Evolutionary conservation across 2,113 vertebrate species (phyloP).

Genomic region (Coregonus clupeaformis): DNA sequence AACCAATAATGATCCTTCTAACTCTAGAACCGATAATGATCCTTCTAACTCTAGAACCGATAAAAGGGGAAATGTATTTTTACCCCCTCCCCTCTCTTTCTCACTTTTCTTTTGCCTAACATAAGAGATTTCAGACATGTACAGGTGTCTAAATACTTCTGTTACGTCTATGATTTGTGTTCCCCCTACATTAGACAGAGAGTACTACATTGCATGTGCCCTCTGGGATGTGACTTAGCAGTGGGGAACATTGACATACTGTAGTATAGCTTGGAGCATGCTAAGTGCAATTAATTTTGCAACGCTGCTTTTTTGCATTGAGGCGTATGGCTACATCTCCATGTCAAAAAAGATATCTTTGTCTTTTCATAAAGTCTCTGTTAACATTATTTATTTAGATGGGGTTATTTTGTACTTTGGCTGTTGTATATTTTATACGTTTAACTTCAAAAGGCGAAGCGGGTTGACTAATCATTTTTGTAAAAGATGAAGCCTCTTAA

Average conservation of each 20-base stretch:
- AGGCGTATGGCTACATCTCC: background rate
- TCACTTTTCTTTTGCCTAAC: no score
- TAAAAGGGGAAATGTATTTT: no score
- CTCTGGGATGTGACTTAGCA: conserved; percentile 1
- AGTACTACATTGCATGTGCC: background rate
- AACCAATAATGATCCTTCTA: no score
- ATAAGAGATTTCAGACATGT: no score
- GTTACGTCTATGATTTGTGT: background rate
- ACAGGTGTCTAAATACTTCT: no score
- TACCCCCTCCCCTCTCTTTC: no score
- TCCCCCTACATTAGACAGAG: background rate
- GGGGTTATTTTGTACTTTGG: background rate
- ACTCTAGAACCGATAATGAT: no score
- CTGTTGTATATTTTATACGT: background rate
- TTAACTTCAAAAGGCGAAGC: background rate
- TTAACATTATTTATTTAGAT: conserved; percentile 16
- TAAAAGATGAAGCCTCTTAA: no score
- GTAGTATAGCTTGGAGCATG: background rate
- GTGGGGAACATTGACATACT: background rate
- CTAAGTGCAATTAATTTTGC: background rate
- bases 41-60: no score
- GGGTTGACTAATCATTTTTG: background rate
- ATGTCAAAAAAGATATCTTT: background rate
- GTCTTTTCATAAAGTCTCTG: no score
- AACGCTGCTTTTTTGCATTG: no score